Base-by-base conservation (phyloP, 2,888 invertebrate species). In the Drepana falcataria region DNA sequence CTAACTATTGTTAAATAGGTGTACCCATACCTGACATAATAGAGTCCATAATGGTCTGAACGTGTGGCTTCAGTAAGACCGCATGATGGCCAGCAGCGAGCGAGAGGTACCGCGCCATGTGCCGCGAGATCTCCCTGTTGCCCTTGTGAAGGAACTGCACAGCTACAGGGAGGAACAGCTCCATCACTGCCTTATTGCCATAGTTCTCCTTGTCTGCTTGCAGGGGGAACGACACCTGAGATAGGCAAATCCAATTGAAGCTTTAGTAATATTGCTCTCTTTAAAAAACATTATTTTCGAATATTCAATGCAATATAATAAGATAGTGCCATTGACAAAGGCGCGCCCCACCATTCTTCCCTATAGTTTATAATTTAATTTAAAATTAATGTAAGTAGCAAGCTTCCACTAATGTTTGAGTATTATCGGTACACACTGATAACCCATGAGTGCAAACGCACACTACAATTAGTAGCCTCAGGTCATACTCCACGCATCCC, bases 81-180 rank as follows among this genome's bases (percentile, higher is more conserved):
- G 97, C 96, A 85, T 98, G 97, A 76, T 97, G 96, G 58, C 97
- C 96, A 53, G 98, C 98, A 9, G 98, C 98, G 64, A 98, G 88
- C 0, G 97, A 97, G 53, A 98, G 92, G 83, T 98, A 98, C 53
- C 97, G 95, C 48, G 97, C 96, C 92, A 98, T 95, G 79, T 97
- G 97, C 57, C 97, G 92, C 0, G 96, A 96, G 60, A 98, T 92
- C 82, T 98, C 98, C 61, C 95, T 93, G 84, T 98, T 98, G 54
- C 96, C 96, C 78, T 96, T 96, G 73, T 96, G 96, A 53, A 98
- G 88, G 83, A 97, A 97, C 85, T 97, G 96, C 1, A 98, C 97
- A 2, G 98, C 97, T 3, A 97, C 95, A 0, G 98, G 98, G 63
- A 98, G 90, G 49, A 97, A 96, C 54, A 95, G 83, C 73, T 95